Evolutionary conservation across 2,888 invertebrate genomes (phyloP).

Genomic region (Lasiommata megera): DNA sequence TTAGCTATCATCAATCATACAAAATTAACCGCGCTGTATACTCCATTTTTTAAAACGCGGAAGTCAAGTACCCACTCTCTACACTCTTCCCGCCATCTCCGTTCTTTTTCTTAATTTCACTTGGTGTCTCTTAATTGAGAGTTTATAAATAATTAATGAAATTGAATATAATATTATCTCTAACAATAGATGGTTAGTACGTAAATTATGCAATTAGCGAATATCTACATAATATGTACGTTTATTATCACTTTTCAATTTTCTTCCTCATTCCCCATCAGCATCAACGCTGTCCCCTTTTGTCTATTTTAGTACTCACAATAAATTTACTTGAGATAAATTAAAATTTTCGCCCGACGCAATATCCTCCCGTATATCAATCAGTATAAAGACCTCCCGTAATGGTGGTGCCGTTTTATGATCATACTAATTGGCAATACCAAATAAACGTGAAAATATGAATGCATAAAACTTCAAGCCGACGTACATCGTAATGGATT

Average conservation of each 20-base stretch:
- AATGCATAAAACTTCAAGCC: conserved; percentile 48
- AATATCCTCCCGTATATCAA: conserved; percentile 32
- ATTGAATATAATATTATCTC: no score
- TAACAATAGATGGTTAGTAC: no score
- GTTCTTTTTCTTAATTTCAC: no score
- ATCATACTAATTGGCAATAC: conserved; percentile 67
- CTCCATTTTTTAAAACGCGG: no score
- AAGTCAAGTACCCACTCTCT: no score
- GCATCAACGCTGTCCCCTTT: not conserved
- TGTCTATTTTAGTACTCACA: conserved; percentile 1
- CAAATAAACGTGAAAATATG: conserved; percentile 64
- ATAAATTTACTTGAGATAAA: conserved; percentile 1
- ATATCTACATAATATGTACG: no score
- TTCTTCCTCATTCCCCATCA: not conserved
- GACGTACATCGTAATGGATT: conserved; percentile 40
- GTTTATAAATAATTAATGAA: no score
- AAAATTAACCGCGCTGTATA: no score
- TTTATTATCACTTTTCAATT: not conserved
- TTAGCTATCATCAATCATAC: no score
- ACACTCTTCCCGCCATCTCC: no score
- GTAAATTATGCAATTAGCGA: no score
- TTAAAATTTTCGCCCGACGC: conserved; percentile 15
- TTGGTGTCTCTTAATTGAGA: no score
- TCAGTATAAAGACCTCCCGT: conserved; percentile 52
- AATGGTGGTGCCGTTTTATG: conserved; percentile 58